Evolutionary conservation across 2,888 invertebrate genomes (phyloP), one percentile per base, ranked within the genome.

Genomic region (Polymixis lichenea): DNA sequence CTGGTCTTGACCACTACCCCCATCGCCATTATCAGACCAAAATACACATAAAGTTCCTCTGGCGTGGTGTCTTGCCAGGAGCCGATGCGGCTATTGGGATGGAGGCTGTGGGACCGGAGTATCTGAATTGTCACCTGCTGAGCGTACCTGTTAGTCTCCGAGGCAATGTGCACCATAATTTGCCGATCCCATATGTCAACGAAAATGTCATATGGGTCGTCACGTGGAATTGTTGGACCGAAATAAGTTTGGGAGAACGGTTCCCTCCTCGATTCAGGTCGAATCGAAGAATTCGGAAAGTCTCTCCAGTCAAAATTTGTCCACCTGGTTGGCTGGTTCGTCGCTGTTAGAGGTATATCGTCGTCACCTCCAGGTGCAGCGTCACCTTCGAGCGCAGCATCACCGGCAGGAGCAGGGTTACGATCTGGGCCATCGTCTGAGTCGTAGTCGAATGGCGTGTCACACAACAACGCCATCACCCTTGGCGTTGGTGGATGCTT

Each of bases 111-210:
- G 53, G 15, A 15, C 0, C 15, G 3, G 0, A 38, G 0, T 53
- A 72, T 8, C 6, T 53, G 25, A 53, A 2, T 0, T 25, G 15
- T 53, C 53, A 72, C 7, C 38, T 38, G 38, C 51, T 71, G 71
- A 53, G 71, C n/a, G n/a, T n/a, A n/a, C 71, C 51, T 80, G 61
- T 89, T 89, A 0, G 89, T 89, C 53, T 87, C 87, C 58, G 28
- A 28, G 28, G 66, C 86, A 56, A 89, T 88, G 75, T 82, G 49
- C 75, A 86, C 83, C 88, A 89, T 89, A 49, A 88, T 73, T 22
- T 79, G 43, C 17, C 75, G 77, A 84, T 88, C 82, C 89, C 89
- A 89, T 74, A 88, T 89, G 13, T 60, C 73, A 77, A 75, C 61
- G 64, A 86, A 89, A 56, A 78, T 67, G n/a, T 82, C 80, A 78